Conservation (phyloP, 1,140 invertebrate genomes). For the Aphelenchoides avenae region DNA sequence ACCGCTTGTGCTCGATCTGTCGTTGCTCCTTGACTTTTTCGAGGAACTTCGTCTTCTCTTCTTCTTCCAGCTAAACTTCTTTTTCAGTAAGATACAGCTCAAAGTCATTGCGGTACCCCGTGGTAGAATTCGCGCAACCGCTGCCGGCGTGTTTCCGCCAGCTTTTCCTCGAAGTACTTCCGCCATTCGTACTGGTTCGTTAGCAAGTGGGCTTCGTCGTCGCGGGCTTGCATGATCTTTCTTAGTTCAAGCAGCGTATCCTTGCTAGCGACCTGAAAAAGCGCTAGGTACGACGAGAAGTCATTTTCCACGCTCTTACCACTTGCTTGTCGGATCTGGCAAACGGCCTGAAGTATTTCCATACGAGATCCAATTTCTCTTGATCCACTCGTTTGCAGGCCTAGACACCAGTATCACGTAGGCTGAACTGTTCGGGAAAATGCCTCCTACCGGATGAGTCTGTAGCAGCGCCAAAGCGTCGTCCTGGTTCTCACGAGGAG, state of each 20-base stretch:
- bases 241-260: slow-evolving; percentile 18
- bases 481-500: background rate
- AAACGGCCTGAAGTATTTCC: slow-evolving; percentile 37
- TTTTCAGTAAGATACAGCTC: too few species aligned
- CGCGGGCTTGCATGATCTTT: slow-evolving; percentile 20
- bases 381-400: slow-evolving; percentile 22
- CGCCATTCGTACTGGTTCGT: slow-evolving; percentile 1
- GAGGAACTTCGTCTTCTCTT: slow-evolving; percentile 28
- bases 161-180: background rate
- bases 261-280: slow-evolving; percentile 17
- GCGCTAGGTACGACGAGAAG: background rate
- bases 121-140: too few species aligned
- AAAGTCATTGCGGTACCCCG: too few species aligned
- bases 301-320: slow-evolving; percentile 11
- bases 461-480: slow-evolving; percentile 7
- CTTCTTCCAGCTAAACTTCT: slow-evolving; percentile 32
- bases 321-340: slow-evolving; percentile 22
- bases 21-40: slow-evolving; percentile 19
- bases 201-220: slow-evolving; percentile 19
- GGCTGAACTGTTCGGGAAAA: background rate
- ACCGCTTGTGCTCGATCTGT: slow-evolving; percentile 29
- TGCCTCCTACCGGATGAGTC: slow-evolving; percentile 24
- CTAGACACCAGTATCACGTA: slow-evolving; percentile 4
- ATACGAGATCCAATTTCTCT: slow-evolving; percentile 33
- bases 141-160: slow-evolving; percentile 4